These are phyloP conservation scores for Spodoptera picta DNA, from an alignment of 2,888 invertebrate genomes.

Conservation along the genomic window DNA sequence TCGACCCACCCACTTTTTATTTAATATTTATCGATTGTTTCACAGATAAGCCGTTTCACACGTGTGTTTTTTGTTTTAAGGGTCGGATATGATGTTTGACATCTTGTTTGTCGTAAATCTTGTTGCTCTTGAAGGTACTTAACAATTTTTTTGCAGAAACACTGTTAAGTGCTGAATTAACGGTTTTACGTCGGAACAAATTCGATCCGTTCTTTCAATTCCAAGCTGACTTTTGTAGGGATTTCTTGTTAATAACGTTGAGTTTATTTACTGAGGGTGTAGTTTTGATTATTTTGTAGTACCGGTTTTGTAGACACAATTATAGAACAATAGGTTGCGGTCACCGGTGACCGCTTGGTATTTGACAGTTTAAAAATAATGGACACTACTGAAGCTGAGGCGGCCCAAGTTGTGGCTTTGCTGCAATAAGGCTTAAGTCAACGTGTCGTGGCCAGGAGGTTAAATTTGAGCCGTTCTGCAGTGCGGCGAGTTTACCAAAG, in stretches of 20 bases:
- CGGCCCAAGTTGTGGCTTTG: too few relatives aligned
- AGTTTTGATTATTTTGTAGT: slow-evolving; percentile 8
- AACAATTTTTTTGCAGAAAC: background rate
- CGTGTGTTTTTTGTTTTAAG: background rate
- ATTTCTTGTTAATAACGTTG: background rate
- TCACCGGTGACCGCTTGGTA: too few relatives aligned
- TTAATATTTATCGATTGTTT: slow-evolving; percentile 1
- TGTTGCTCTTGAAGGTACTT: slow-evolving; percentile 1
- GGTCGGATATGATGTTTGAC: slow-evolving; percentile 1
- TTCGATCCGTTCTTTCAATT: too few relatives aligned
- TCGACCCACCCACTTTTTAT: background rate
- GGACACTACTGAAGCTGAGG: too few relatives aligned
- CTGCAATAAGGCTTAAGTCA: slow-evolving; percentile 16
- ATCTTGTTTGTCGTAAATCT: background rate
- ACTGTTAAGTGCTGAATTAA: background rate
- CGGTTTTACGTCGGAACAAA: too few relatives aligned
- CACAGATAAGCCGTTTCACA: background rate
- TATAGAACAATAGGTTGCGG: too few relatives aligned
- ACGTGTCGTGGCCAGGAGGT: slow-evolving; percentile 10
- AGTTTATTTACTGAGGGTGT: slow-evolving; percentile 10
- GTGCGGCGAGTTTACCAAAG: slow-evolving; percentile 30
- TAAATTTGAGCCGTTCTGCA: slow-evolving; percentile 21
- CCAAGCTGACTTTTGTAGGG: background rate
- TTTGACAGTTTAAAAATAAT: background rate
- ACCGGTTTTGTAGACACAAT: too few relatives aligned